Conservation (phyloP, 2,888 invertebrate genomes). For the Bombyx huttoni region DNA sequence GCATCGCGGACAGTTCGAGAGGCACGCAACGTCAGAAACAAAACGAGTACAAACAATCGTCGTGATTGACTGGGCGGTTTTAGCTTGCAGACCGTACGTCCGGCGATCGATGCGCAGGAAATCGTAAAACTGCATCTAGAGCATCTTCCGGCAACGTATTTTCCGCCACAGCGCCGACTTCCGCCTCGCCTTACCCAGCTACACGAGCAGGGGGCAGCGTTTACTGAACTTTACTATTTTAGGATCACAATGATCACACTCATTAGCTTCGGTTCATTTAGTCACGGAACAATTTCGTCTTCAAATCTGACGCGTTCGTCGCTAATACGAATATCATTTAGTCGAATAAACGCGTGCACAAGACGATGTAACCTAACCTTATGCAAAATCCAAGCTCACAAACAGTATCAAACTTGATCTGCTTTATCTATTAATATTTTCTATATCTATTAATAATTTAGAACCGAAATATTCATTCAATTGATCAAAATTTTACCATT, state of each 20-base stretch:
- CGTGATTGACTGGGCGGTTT: conserved; percentile 30
- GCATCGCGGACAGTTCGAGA: conserved; percentile 29
- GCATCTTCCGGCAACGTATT: conserved; percentile 58
- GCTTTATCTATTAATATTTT: too few species aligned
- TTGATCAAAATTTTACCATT: too few species aligned
- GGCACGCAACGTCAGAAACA: conserved; percentile 10
- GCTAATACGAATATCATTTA: too few species aligned
- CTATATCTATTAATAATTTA: too few species aligned
- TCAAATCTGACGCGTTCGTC: background rate
- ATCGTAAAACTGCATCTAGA: conserved; percentile 66
- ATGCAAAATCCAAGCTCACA: too few species aligned
- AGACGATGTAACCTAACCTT: too few species aligned
- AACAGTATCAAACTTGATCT: too few species aligned
- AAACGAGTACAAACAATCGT: conserved; percentile 16
- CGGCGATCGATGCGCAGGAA: conserved; percentile 50
- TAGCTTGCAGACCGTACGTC: conserved; percentile 26
- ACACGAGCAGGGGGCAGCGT: conserved; percentile 30
- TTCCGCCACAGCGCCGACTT: conserved; percentile 48
- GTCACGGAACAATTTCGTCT: background rate
- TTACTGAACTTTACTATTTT: conserved; percentile 36
- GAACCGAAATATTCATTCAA: too few species aligned
- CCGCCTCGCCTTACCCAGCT: conserved; percentile 48
- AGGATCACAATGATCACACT: background rate
- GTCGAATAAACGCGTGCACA: too few species aligned
- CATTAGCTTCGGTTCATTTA: background rate